phyloP scores from a whole-genome alignment of 2,113 vertebrate species.

The Cinclus cinclus region DNA sequence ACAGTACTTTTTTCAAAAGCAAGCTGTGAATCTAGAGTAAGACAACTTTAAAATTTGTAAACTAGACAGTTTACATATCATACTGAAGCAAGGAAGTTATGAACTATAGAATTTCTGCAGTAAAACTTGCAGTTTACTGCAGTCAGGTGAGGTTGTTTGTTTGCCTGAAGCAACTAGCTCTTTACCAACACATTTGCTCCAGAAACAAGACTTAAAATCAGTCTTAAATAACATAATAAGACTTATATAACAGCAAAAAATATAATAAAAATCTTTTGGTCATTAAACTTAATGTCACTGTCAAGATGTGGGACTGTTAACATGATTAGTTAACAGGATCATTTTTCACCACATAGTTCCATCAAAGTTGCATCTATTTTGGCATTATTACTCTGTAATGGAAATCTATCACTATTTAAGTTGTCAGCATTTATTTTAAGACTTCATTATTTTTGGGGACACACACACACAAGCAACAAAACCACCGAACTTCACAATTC shows the following conservation, averaged over 20 bases:
- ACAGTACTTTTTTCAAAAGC: neutral
- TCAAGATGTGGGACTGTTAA: neutral
- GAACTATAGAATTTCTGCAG: neutral
- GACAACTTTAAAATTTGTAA: neutral
- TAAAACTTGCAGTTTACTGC: neutral
- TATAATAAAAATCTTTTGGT: neutral
- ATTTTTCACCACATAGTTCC: neutral
- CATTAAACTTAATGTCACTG: neutral
- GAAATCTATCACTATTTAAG: neutral
- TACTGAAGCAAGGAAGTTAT: neutral
- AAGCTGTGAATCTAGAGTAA: neutral
- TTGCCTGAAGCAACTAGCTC: neutral
- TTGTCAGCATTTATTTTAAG: neutral
- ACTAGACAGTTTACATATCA: neutral
- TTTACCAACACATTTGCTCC: neutral
- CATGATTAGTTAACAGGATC: neutral
- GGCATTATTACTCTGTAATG: neutral
- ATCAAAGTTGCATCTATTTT: neutral
- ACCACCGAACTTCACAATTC: neutral
- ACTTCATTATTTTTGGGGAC: neutral
- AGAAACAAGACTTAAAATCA: neutral
- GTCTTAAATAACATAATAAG: too few relatives aligned
- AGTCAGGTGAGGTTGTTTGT: neutral
- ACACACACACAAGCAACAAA: neutral
- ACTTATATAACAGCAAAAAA: neutral